These are phyloP conservation scores for Pipra filicauda DNA, from an alignment of 2,113 vertebrate genomes.

Conservation along the genomic window DNA sequence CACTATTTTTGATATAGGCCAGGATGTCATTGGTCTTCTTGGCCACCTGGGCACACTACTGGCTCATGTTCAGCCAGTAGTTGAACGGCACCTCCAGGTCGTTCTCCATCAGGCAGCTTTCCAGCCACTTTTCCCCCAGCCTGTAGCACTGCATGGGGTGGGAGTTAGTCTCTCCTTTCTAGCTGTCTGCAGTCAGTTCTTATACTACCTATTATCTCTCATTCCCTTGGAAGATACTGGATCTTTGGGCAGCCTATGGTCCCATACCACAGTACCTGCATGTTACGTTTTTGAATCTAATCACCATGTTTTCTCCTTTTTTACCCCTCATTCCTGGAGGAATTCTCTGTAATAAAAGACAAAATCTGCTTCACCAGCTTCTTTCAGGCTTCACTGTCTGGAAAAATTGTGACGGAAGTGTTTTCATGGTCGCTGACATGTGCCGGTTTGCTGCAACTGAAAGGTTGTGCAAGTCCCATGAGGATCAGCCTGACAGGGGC, in stretches of 20 bases:
- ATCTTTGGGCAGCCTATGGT: not conserved
- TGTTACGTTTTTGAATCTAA: not conserved
- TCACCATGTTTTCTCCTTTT: not conserved
- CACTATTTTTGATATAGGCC: not conserved
- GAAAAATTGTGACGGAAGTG: not conserved
- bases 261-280: not conserved
- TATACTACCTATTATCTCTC: not conserved
- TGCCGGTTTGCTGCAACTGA: not conserved
- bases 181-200: not conserved
- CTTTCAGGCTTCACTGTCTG: not conserved
- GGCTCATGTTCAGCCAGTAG: not conserved
- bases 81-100: not conserved
- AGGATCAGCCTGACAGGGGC: not conserved
- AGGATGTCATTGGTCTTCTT: not conserved
- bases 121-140: not conserved
- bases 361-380: not conserved
- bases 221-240: not conserved
- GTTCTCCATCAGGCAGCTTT: not conserved
- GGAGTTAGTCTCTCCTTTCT: not conserved
- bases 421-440: slow-evolving; percentile 25
- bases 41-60: no score
- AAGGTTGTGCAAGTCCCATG: not conserved
- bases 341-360: not conserved
- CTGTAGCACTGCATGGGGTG: not conserved
- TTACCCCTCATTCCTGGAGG: not conserved